Evolutionary conservation across 2,797 vertebrate genomes (phyloP).

Genomic region (Coilia nasus): DNA sequence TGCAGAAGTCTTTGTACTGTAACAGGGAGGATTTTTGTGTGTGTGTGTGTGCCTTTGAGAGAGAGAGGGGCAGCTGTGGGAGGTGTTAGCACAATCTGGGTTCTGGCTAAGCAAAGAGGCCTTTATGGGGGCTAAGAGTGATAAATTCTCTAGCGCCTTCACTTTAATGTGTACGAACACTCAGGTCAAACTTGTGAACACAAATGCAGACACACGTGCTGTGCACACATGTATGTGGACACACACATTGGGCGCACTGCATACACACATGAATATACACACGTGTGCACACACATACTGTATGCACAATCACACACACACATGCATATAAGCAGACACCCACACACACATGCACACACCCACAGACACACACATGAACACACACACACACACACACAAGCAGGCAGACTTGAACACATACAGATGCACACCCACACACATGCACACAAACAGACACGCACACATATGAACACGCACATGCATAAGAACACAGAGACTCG

Average conservation of each 20-base stretch:
- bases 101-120: conserved; percentile 23
- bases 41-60: not conserved
- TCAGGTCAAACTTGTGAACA: conserved; percentile 40
- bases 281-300: not conserved
- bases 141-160: conserved; percentile 35
- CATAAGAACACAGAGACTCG: not conserved
- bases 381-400: not conserved
- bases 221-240: not conserved
- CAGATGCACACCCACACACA: not conserved
- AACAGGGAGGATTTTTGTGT: conserved; percentile 41
- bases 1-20: conserved; percentile 33
- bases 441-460: conserved; percentile 16
- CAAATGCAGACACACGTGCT: not conserved
- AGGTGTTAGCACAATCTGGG: conserved; percentile 40
- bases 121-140: conserved; percentile 26
- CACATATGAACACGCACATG: conserved; percentile 24
- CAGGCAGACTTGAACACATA: not conserved
- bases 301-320: not conserved
- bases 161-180: conserved; percentile 42
- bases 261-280: not conserved
- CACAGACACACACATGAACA: not conserved
- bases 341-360: not conserved
- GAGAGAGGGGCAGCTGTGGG: conserved; percentile 29
- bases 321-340: not conserved
- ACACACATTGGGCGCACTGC: not conserved